phyloP scores from a whole-genome alignment of 2,113 vertebrate genomes.

The Isichthys henryi region DNA sequence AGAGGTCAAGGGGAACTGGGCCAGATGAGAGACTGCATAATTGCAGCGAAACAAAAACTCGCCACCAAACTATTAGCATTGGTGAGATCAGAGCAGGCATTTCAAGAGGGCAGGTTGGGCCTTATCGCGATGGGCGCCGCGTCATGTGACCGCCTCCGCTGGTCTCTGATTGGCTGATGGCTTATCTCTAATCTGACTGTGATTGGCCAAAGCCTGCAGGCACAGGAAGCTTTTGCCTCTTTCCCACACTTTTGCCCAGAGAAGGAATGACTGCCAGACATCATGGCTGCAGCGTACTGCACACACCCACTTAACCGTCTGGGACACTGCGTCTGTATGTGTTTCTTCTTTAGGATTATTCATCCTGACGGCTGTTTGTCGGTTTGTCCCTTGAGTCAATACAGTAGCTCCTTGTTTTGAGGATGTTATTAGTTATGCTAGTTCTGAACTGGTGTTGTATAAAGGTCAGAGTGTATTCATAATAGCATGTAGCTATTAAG shows the following conservation, averaged over 20 bases:
- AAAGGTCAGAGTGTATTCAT: background rate
- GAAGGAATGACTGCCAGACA: slow-evolving; percentile 6
- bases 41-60: slow-evolving; percentile 46
- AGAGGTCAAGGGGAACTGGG: slow-evolving; percentile 41
- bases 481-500: background rate
- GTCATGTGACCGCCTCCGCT: slow-evolving; percentile 25
- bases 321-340: slow-evolving; percentile 1
- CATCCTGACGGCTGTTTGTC: background rate
- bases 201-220: slow-evolving; percentile 24
- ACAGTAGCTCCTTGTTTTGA: slow-evolving; percentile 12
- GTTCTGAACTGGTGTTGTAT: background rate
- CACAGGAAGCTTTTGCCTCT: slow-evolving; percentile 28
- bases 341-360: background rate
- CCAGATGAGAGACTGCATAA: slow-evolving; percentile 46
- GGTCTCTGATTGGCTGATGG: slow-evolving; percentile 5
- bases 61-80: slow-evolving; percentile 18
- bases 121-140: slow-evolving; percentile 28
- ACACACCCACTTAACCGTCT: slow-evolving; percentile 5
- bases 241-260: slow-evolving; percentile 29
- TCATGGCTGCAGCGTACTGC: slow-evolving; percentile 1
- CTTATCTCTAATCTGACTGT: slow-evolving; percentile 35
- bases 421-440: background rate
- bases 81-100: slow-evolving; percentile 23
- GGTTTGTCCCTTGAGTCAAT: background rate
- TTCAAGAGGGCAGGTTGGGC: slow-evolving; percentile 27